Conservation (phyloP, 2,888 invertebrate species). For the Notodonta ziczac region DNA sequence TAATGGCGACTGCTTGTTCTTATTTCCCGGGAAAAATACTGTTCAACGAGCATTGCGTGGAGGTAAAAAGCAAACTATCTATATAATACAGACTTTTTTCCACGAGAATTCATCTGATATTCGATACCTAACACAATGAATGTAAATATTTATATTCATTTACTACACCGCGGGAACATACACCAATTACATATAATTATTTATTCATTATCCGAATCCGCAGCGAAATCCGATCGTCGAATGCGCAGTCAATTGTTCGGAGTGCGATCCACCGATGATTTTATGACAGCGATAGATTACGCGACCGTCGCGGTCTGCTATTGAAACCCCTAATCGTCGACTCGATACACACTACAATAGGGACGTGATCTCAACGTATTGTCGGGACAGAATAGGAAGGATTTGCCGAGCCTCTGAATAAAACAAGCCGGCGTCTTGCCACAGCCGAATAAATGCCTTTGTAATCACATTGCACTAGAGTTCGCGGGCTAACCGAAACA, state of each 20-base stretch:
- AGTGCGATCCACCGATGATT: constrained; percentile 5
- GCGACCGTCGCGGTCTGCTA: constrained; percentile 48
- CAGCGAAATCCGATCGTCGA: neutral
- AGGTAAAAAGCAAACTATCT: no score
- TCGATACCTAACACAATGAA: no score
- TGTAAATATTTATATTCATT: constrained; percentile 2
- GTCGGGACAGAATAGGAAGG: constrained; percentile 74
- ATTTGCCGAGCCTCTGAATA: constrained; percentile 71
- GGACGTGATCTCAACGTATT: constrained; percentile 66
- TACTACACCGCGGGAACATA: constrained; percentile 7
- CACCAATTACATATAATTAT: constrained; percentile 3
- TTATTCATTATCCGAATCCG: neutral
- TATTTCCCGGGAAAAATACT: constrained; percentile 35
- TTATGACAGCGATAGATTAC: constrained; percentile 48
- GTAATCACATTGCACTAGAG: constrained; percentile 64
- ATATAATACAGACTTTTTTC: no score
- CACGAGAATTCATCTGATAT: no score
- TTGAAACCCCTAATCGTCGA: constrained; percentile 74
- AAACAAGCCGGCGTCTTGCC: constrained; percentile 68
- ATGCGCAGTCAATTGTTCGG: constrained; percentile 14
- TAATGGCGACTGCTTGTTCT: constrained; percentile 42
- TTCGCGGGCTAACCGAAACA: constrained; percentile 50
- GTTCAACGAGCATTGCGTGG: constrained; percentile 4
- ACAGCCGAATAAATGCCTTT: constrained; percentile 65
- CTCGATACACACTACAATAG: constrained; percentile 72